These are phyloP conservation scores for Eupristina koningsbergeri DNA, from an alignment of 1,140 invertebrate species.

Conservation along the genomic window DNA sequence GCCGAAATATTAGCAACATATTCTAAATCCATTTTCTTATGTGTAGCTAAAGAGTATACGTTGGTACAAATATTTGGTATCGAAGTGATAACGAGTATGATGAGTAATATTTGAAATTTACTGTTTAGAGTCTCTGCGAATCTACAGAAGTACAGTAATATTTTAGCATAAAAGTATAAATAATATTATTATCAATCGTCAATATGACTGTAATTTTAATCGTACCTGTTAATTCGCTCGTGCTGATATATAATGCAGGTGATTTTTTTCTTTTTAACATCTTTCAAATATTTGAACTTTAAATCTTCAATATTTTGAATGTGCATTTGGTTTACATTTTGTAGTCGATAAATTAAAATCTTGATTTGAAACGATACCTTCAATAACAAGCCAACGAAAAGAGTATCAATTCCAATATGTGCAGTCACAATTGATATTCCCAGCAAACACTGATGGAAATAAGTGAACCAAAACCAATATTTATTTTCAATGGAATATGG, in stretches of 20 bases:
- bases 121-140: constrained; percentile 15
- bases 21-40: constrained; percentile 12
- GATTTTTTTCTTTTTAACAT: not conserved
- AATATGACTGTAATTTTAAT: not conserved
- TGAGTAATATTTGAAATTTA: constrained; percentile 6
- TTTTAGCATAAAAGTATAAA: no score
- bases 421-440: constrained; percentile 6
- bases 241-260: not conserved
- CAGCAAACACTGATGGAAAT: constrained; percentile 38
- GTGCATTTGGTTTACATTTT: not conserved
- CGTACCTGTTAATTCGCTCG: constrained; percentile 22
- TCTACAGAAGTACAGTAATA: constrained; percentile 16
- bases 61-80: constrained; percentile 45
- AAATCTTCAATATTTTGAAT: not conserved
- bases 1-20: not conserved
- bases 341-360: constrained; percentile 12
- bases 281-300: not conserved
- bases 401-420: constrained; percentile 27
- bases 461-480: constrained; percentile 33
- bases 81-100: not conserved
- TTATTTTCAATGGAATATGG: constrained; percentile 35
- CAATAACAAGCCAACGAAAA: constrained; percentile 33
- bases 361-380: not conserved
- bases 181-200: no score
- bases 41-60: constrained; percentile 32